Conservation (phyloP, 2,888 invertebrate genomes). For the Sclerodermus sp. region DNA sequence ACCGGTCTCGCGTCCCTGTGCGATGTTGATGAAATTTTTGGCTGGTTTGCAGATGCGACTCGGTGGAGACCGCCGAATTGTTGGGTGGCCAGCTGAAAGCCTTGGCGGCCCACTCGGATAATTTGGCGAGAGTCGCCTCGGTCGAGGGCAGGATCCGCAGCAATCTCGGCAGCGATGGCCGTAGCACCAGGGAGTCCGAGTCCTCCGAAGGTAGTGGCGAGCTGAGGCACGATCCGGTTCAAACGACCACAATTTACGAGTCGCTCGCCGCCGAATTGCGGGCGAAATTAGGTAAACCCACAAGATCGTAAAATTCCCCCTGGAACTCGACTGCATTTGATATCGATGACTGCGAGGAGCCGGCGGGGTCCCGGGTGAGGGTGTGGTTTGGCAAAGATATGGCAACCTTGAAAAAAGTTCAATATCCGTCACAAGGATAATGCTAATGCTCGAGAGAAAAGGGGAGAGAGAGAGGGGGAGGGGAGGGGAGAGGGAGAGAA, state of each 20-base stretch:
- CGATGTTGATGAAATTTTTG: too few relatives aligned
- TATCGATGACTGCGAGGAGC: too few relatives aligned
- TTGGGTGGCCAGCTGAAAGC: conserved; percentile 83
- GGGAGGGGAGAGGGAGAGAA: too few relatives aligned
- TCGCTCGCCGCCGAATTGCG: conserved; percentile 90
- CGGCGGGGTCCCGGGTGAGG: too few relatives aligned
- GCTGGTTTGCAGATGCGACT: conserved; percentile 75
- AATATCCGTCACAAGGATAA: too few relatives aligned
- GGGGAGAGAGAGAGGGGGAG: too few relatives aligned
- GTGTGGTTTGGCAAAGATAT: too few relatives aligned
- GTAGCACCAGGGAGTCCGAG: conserved; percentile 68
- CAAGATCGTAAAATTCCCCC: too few relatives aligned
- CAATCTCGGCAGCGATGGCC: conserved; percentile 66
- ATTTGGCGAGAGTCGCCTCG: conserved; percentile 58
- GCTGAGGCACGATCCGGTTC: conserved; percentile 73
- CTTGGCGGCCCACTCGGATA: conserved; percentile 60
- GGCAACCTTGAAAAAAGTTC: too few relatives aligned
- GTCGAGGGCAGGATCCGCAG: conserved; percentile 82
- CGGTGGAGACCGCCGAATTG: conserved; percentile 87
- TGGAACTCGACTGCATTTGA: too few relatives aligned
- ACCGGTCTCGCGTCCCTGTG: too few relatives aligned
- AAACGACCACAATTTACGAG: conserved; percentile 80
- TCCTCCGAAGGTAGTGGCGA: conserved; percentile 74
- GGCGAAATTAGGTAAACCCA: conserved; percentile 65
- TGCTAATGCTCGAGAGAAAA: too few relatives aligned